A percentile compares a stretch with the other conserved stretches of the same genome.
Evolutionary conservation across 2,888 invertebrate genomes (phyloP).

Genomic region (Eretmocerus hayati): DNA sequence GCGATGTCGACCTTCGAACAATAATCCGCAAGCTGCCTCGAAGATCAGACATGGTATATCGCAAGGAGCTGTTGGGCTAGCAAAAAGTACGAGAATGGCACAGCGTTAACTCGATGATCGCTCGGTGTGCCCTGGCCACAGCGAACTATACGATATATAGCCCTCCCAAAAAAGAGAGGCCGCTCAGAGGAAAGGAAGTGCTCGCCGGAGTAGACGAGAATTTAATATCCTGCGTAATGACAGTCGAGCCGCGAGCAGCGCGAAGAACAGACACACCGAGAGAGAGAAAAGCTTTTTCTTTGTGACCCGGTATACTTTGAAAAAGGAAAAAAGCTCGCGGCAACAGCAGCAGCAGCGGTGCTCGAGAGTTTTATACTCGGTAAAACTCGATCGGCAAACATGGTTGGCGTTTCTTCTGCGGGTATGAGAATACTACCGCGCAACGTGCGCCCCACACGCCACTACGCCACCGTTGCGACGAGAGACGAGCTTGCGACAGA

Average conservation of each 20-base stretch:
- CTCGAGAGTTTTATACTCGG: slow-evolving; percentile 17
- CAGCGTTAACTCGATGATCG: slow-evolving; percentile 11
- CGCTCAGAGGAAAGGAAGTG: neutral
- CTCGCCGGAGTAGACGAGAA: slow-evolving; percentile 10
- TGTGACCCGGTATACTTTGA: too few relatives aligned
- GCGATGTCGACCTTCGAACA: neutral
- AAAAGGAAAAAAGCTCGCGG: too few relatives aligned
- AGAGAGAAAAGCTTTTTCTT: too few relatives aligned
- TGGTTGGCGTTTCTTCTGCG: slow-evolving; percentile 16
- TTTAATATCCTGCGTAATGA: slow-evolving; percentile 21
- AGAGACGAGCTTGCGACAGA: too few relatives aligned
- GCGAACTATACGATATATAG: too few relatives aligned
- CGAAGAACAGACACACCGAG: neutral
- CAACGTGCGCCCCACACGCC: too few relatives aligned
- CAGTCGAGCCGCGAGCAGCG: slow-evolving; percentile 2
- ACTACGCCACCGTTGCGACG: too few relatives aligned
- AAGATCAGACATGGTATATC: slow-evolving; percentile 13
- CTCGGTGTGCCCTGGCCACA: neutral
- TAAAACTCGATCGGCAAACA: slow-evolving; percentile 23
- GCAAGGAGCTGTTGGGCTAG: neutral
- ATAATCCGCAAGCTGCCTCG: too few relatives aligned
- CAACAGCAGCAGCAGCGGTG: neutral
- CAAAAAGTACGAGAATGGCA: neutral
- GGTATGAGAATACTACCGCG: slow-evolving; percentile 9
- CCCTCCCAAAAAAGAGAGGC: neutral